Percentiles rank a stretch among this genome's conserved stretches.
These are phyloP conservation scores for Zaprionus kolodkinae DNA, from an alignment of 1,140 invertebrate genomes.

Conservation along the genomic window DNA sequence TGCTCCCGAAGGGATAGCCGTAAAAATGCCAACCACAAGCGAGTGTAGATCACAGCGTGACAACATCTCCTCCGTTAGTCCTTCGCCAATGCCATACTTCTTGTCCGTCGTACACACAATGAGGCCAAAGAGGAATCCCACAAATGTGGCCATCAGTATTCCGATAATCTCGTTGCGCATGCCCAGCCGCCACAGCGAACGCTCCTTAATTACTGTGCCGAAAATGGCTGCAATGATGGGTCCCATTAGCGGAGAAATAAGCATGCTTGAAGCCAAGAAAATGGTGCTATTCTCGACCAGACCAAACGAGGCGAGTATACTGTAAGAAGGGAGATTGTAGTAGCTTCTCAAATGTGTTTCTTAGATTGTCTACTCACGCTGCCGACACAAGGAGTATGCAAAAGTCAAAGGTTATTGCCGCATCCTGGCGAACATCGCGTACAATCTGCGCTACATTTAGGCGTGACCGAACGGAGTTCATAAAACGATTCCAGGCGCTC, in stretches of 20 bases:
- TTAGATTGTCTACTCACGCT: slow-evolving; percentile 85
- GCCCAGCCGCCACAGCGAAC: slow-evolving; percentile 86
- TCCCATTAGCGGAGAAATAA: slow-evolving; percentile 92
- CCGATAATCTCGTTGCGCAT: slow-evolving; percentile 88
- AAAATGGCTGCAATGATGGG: slow-evolving; percentile 91
- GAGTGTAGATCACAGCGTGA: slow-evolving; percentile 87
- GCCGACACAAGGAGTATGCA: slow-evolving; percentile 88
- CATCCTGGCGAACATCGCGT: slow-evolving; percentile 87
- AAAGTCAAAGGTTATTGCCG: slow-evolving; percentile 90
- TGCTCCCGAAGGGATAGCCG: slow-evolving; percentile 90
- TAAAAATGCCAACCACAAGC: slow-evolving; percentile 88
- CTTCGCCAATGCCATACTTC: slow-evolving; percentile 86
- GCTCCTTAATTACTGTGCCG: slow-evolving; percentile 88
- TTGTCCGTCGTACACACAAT: slow-evolving; percentile 86
- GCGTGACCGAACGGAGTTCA: slow-evolving; percentile 87
- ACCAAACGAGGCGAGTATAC: slow-evolving; percentile 87
- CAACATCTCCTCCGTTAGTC: slow-evolving; percentile 89
- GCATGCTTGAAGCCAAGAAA: slow-evolving; percentile 90
- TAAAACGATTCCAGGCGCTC: slow-evolving; percentile 86
- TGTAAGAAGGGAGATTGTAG: slow-evolving; percentile 37
- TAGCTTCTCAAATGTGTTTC: too few species aligned
- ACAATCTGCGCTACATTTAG: slow-evolving; percentile 90
- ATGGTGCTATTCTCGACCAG: slow-evolving; percentile 92
- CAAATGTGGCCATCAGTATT: slow-evolving; percentile 86
- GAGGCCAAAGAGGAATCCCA: slow-evolving; percentile 90